phyloP scores from a whole-genome alignment of 2,888 invertebrate species.

The Escarpia spicata region DNA sequence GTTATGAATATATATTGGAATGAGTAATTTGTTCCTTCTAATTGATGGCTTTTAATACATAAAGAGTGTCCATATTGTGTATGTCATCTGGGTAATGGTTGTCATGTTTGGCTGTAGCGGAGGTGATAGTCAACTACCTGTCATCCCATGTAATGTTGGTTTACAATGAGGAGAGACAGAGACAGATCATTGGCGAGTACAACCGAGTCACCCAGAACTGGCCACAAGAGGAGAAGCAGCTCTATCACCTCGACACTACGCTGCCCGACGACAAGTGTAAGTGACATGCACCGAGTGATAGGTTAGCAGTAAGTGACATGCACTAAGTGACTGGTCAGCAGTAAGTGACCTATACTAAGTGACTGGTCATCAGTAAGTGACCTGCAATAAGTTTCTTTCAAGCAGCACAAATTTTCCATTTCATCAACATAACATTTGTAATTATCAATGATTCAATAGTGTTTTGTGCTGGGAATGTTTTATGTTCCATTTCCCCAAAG shows the following conservation, averaged over 20 bases:
- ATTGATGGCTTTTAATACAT: background rate
- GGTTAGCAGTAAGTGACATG: background rate
- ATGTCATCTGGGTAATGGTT: background rate
- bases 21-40: background rate
- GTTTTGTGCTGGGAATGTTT: too few relatives aligned
- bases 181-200: conserved; percentile 54
- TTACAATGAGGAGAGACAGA: conserved; percentile 58
- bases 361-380: background rate
- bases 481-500: too few relatives aligned
- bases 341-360: background rate
- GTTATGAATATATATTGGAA: background rate
- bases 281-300: conserved; percentile 26
- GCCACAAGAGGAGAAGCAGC: conserved; percentile 39
- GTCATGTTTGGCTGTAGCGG: conserved; percentile 48
- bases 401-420: too few relatives aligned
- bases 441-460: too few relatives aligned
- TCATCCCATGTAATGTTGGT: conserved; percentile 60
- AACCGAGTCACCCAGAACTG: conserved; percentile 51
- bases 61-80: background rate
- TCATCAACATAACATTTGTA: too few relatives aligned
- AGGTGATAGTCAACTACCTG: conserved; percentile 59
- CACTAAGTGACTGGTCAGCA: background rate
- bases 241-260: conserved; percentile 47
- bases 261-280: conserved; percentile 52
- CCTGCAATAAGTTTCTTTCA: background rate